Base-by-base conservation (phyloP, 2,797 vertebrate species). In the Macropodus opercularis region DNA sequence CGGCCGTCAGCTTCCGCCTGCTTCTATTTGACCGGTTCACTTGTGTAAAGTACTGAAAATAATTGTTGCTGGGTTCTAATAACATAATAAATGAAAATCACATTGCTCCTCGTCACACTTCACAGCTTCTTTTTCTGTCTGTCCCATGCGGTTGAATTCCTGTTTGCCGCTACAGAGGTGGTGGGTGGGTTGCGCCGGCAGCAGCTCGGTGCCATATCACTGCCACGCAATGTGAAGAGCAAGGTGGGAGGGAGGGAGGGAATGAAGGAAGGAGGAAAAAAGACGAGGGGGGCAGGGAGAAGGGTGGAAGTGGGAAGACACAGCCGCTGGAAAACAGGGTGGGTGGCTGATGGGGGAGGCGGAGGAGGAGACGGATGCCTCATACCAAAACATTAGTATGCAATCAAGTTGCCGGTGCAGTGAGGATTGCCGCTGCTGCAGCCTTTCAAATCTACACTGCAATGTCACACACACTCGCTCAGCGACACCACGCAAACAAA, bases 351-450 rank as follows among this genome's bases (percentile, higher is more conserved):
- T 70, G 18, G 35, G 57, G 55, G 48, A 23, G 26, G 57, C 26
- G 41, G 39, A 52, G 53, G 44, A 34, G 66, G 27, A 61, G 27
- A 50, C 10, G 40, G 46, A 63, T 79, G 80, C 77, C 75, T 82
- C 75, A 75, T 60, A 58, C 47, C 42, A 65, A 72, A 83, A 84
- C 75, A 89, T 88, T 84, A 76, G 80, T 76, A 84, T 87, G 79
- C 81, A 77, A 79, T 79, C 80, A 83, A 80, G 82, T 76, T 75
- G 60, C 51, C 82, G 73, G 76, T 81, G 83, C 81, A 14, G 81
- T 62, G 38, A 38, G 60, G 56, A 44, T 40, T 39, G 53, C 53
- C 52, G 66, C 72, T 83, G 83, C 71, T 11, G 80, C 84, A 80
- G 72, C 72, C 63, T 72, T 50, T 70, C 69, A 67, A 3, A 53